A percentile compares a stretch with the other conserved stretches of the same genome.
phyloP scores from a whole-genome alignment of 2,113 vertebrate species.

The Girardinichthys multiradiatus region DNA sequence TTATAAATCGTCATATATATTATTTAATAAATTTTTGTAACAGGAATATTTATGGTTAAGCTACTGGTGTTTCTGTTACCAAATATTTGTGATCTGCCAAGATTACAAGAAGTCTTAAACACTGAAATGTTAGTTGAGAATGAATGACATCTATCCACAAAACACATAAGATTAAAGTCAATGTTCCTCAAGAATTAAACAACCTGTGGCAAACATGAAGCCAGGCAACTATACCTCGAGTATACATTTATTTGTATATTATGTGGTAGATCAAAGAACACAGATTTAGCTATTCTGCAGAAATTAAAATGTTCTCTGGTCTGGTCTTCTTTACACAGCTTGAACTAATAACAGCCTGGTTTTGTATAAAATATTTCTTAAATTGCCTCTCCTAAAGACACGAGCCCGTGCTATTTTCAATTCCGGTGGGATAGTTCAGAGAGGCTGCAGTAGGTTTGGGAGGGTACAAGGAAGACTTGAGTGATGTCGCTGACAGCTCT shows the following conservation, averaged over 20 bases:
- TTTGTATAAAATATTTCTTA: constrained; percentile 69
- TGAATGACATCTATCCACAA: not conserved
- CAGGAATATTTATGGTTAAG: not conserved
- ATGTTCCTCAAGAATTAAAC: too few species aligned
- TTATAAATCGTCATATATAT: not conserved
- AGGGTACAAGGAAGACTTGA: constrained; percentile 61
- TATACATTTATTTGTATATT: too few species aligned
- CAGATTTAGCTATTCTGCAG: not conserved
- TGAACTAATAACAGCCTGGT: constrained; percentile 64
- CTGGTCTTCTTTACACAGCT: constrained; percentile 30
- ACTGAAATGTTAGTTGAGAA: not conserved
- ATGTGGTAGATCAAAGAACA: too few species aligned
- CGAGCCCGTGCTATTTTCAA: constrained; percentile 63
- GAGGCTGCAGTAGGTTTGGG: constrained; percentile 52
- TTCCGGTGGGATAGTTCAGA: constrained; percentile 74
- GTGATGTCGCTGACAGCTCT: constrained; percentile 80
- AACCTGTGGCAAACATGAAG: too few species aligned
- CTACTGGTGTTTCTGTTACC: not conserved
- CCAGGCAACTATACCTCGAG: too few species aligned
- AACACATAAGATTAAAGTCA: not conserved
- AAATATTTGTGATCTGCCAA: not conserved
- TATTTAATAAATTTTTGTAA: not conserved
- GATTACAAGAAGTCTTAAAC: not conserved
- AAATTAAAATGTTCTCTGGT: not conserved
- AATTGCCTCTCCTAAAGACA: constrained; percentile 71